Evolutionary conservation across 1,140 invertebrate genomes (phyloP).

Genomic region (Diuraphis noxia): DNA sequence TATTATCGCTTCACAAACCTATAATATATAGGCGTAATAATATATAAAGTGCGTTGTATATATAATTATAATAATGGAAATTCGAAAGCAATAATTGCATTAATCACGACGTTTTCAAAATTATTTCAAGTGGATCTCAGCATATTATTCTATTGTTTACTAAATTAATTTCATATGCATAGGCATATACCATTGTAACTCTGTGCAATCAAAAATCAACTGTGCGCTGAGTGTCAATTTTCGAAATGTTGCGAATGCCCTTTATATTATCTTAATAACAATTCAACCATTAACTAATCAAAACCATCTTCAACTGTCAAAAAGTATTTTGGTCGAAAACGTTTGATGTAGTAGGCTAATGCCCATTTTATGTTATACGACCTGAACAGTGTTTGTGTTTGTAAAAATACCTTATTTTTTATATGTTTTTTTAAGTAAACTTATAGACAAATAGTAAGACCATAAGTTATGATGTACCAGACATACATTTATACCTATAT

Average conservation of each 20-base stretch:
- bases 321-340: not conserved
- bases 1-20: not conserved
- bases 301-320: not conserved
- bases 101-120: not conserved
- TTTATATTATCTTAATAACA: not conserved
- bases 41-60: not conserved
- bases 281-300: not conserved
- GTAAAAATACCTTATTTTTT: too few relatives aligned
- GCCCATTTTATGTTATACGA: not conserved
- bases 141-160: not conserved
- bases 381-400: too few relatives aligned
- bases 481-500: too few relatives aligned
- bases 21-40: not conserved
- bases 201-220: not conserved
- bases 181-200: not conserved
- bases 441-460: too few relatives aligned
- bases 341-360: not conserved
- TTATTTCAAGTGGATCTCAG: not conserved
- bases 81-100: constrained; percentile 3
- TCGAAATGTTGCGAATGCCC: not conserved
- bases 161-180: not conserved
- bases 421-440: too few relatives aligned
- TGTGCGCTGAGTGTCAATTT: not conserved
- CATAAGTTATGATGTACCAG: too few relatives aligned
- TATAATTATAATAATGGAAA: not conserved